phyloP scores from a whole-genome alignment of 2,113 vertebrate species.

The Pionites leucogaster region DNA sequence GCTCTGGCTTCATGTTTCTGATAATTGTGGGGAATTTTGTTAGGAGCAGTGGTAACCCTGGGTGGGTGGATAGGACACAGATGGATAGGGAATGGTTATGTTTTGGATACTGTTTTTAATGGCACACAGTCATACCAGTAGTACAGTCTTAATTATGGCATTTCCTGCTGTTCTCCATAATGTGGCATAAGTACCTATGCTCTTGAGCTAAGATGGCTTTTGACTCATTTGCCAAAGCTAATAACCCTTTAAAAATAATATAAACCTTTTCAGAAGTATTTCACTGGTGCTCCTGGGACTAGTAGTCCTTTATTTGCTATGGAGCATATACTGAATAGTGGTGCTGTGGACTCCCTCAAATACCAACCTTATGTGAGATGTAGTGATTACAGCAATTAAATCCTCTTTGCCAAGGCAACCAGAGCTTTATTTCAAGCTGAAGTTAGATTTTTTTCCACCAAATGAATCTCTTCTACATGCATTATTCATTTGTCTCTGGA shows the following conservation, averaged over 20 bases:
- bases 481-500: conserved; percentile 56
- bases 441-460: background rate
- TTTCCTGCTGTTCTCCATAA: conserved; percentile 26
- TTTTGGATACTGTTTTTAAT: background rate
- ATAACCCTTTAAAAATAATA: conserved; percentile 49
- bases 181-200: background rate
- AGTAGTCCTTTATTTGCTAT: conserved; percentile 40
- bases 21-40: background rate
- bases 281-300: conserved; percentile 9
- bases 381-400: conserved; percentile 53
- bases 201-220: conserved; percentile 21
- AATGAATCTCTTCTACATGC: conserved; percentile 35
- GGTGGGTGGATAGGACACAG: background rate
- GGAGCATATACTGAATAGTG: conserved; percentile 18
- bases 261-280: conserved; percentile 5
- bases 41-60: background rate
- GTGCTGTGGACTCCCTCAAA: conserved; percentile 45
- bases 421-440: conserved; percentile 45
- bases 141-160: background rate
- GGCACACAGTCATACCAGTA: background rate
- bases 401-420: conserved; percentile 58
- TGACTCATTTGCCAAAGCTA: conserved; percentile 53
- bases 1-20: background rate
- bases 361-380: conserved; percentile 55
- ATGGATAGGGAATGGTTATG: background rate